A percentile compares a stretch with the other conserved stretches of the same genome.
These are phyloP conservation scores for Leptodactylus fuscus DNA, from an alignment of 2,113 vertebrate species.

Conservation along the genomic window DNA sequence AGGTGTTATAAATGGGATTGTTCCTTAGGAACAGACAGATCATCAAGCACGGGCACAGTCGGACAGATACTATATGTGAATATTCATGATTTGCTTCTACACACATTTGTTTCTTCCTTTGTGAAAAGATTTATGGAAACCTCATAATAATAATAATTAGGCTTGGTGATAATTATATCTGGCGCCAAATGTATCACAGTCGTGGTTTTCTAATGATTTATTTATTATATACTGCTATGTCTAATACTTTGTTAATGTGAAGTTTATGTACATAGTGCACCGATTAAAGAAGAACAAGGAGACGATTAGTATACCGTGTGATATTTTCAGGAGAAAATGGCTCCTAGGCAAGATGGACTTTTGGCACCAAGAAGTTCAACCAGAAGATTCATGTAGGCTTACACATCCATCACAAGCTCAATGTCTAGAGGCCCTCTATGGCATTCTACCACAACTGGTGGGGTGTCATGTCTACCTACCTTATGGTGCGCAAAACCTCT, in stretches of 20 bases:
- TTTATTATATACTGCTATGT: not conserved
- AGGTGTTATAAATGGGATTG: not conserved
- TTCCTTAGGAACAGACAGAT: not conserved
- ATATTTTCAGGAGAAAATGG: too few species aligned
- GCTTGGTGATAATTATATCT: not conserved
- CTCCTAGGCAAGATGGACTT: too few species aligned
- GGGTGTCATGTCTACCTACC: too few species aligned
- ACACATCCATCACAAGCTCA: too few species aligned
- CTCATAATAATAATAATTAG: conserved; percentile 34
- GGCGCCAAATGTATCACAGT: not conserved
- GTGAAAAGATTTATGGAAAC: conserved; percentile 5
- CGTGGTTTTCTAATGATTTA: not conserved
- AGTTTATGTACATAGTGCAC: not conserved
- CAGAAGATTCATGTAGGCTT: too few species aligned
- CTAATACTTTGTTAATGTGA: conserved; percentile 10
- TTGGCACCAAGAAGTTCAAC: too few species aligned
- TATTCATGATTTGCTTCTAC: not conserved
- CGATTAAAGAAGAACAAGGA: too few species aligned
- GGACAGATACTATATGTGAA: not conserved
- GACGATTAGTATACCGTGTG: too few species aligned
- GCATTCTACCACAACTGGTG: too few species aligned
- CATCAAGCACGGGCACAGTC: not conserved
- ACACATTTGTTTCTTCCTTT: conserved; percentile 9
- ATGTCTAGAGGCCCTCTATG: too few species aligned
- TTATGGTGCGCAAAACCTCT: too few species aligned